These are phyloP conservation scores for Linurgus olivaceus DNA, from an alignment of 2,797 vertebrate genomes.

Conservation along the genomic window DNA sequence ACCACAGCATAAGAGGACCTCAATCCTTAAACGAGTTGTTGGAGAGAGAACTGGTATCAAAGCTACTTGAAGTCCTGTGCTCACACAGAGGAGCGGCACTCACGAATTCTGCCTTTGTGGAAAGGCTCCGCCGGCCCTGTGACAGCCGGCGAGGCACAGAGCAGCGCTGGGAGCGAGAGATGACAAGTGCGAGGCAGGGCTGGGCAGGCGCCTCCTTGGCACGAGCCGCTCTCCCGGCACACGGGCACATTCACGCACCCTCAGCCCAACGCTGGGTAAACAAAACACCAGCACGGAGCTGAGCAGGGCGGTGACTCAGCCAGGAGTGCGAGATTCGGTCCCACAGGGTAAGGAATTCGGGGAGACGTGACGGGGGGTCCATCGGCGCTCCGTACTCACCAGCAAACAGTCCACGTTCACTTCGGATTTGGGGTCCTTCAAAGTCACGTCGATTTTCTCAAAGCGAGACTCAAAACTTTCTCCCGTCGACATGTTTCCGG, in stretches of 20 bases:
- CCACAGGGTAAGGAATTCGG: slow-evolving; percentile 46
- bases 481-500: slow-evolving; percentile 86
- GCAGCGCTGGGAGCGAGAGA: not conserved
- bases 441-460: slow-evolving; percentile 95
- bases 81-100: not conserved
- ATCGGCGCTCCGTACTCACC: slow-evolving; percentile 82
- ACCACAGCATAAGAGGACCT: not conserved
- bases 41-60: not conserved
- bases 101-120: not conserved
- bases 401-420: slow-evolving; percentile 97
- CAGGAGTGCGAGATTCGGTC: not conserved
- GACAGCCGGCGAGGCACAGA: not conserved
- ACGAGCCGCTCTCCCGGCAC: not conserved
- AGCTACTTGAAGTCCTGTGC: not conserved
- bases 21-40: too few relatives aligned
- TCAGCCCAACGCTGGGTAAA: not conserved
- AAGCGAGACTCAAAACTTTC: slow-evolving; percentile 92
- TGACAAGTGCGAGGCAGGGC: not conserved
- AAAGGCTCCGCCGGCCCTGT: not conserved
- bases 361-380: not conserved
- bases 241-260: not conserved
- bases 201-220: not conserved
- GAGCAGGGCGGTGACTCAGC: not conserved
- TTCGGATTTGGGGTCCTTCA: slow-evolving; percentile 96
- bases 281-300: not conserved